phyloP scores from a whole-genome alignment of 2,888 invertebrate species.

The Aradus depressus region DNA sequence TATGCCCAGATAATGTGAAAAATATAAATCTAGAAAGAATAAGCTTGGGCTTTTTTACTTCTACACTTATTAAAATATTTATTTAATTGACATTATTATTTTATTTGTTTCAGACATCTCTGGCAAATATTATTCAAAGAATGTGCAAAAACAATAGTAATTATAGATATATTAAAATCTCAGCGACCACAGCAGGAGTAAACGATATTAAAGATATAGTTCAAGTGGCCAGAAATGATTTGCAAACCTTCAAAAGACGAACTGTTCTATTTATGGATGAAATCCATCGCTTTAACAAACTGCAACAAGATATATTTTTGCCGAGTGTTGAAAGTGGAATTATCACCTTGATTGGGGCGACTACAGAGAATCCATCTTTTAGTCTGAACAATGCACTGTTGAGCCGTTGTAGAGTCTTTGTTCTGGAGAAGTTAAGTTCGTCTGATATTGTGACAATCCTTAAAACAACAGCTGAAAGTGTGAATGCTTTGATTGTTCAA shows the following conservation, averaged over 20 bases:
- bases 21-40: too few species aligned
- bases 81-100: not conserved
- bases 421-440: constrained; percentile 54
- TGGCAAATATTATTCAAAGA: constrained; percentile 56
- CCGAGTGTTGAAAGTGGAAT: constrained; percentile 64
- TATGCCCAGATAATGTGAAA: too few species aligned
- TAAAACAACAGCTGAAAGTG: constrained; percentile 41
- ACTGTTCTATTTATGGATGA: constrained; percentile 78
- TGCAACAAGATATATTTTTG: constrained; percentile 70
- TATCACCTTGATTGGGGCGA: constrained; percentile 66
- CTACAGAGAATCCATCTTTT: constrained; percentile 82
- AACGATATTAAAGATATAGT: constrained; percentile 66
- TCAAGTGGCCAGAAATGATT: constrained; percentile 58
- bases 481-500: too few species aligned
- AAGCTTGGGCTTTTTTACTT: too few species aligned
- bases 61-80: not conserved
- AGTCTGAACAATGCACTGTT: constrained; percentile 66
- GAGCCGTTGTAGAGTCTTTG: constrained; percentile 65
- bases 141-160: constrained; percentile 44
- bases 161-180: constrained; percentile 57
- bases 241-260: constrained; percentile 51
- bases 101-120: constrained; percentile 28
- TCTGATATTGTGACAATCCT: constrained; percentile 51
- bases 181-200: constrained; percentile 64
- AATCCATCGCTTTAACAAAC: constrained; percentile 75